Conservation (phyloP, 2,888 invertebrate species). For the Cryptocheilus praepositus region DNA sequence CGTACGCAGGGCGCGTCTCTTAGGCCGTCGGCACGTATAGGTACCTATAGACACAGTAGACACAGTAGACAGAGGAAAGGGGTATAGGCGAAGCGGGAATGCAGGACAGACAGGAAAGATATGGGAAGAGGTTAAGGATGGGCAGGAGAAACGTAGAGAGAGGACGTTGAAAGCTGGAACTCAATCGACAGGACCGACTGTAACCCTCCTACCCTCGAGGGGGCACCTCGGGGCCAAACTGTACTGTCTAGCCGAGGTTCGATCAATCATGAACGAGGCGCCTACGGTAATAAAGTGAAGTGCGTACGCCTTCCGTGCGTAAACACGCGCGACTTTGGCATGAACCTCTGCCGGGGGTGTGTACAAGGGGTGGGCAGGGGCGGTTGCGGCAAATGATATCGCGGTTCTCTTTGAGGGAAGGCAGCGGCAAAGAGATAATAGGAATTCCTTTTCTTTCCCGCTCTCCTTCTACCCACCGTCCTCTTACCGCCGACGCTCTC, state of each 20-base stretch:
- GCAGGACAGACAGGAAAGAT: neutral
- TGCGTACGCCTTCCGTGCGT: conserved; percentile 25
- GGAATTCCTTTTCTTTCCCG: too few relatives aligned
- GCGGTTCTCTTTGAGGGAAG: too few relatives aligned
- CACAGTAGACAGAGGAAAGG: neutral
- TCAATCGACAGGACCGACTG: conserved; percentile 7
- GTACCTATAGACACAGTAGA: neutral
- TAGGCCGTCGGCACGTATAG: neutral
- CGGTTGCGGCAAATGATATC: too few relatives aligned
- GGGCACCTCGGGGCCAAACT: conserved; percentile 43
- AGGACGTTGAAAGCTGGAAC: conserved; percentile 1
- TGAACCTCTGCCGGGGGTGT: neutral
- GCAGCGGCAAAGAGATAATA: too few relatives aligned
- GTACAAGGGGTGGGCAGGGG: neutral
- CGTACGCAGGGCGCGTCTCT: neutral
- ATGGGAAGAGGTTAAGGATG: neutral
- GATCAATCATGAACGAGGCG: conserved; percentile 52
- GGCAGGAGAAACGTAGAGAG: too few relatives aligned
- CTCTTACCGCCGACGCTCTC: too few relatives aligned
- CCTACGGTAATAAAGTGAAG: conserved; percentile 37
- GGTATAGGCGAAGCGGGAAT: neutral
- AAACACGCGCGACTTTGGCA: conserved; percentile 4
- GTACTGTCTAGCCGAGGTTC: conserved; percentile 39
- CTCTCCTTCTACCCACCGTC: too few relatives aligned
- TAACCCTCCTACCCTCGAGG: conserved; percentile 32